Conservation (phyloP, 2,113 vertebrate species). For the Formicarius rufipectus region DNA sequence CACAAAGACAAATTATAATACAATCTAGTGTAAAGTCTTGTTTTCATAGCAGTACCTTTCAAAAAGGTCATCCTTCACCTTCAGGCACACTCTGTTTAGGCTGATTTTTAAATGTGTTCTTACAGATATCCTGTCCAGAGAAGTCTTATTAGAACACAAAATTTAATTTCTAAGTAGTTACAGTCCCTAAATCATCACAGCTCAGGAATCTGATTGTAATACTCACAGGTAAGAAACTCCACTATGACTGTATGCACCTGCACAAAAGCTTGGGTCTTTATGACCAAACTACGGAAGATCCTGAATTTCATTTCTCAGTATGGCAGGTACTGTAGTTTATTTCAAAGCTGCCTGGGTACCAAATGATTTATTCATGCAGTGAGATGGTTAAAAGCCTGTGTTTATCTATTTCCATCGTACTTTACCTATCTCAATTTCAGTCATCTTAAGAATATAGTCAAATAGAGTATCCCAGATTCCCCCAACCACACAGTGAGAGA, state of each 20-base stretch:
- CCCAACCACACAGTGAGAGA: not conserved
- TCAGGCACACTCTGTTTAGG: not conserved
- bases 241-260: accelerated
- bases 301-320: not conserved
- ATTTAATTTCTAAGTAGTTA: not conserved
- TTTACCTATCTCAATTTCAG: not conserved
- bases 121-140: not conserved
- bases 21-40: not conserved
- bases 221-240: not conserved
- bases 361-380: not conserved
- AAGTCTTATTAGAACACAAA: not conserved
- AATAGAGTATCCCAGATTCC: not conserved
- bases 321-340: not conserved
- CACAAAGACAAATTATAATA: not conserved
- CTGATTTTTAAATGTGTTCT: not conserved
- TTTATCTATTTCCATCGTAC: not conserved
- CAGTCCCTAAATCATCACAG: not conserved
- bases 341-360: not conserved
- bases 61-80: not conserved
- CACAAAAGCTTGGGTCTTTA: not conserved
- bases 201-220: not conserved
- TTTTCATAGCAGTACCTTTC: not conserved
- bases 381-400: not conserved
- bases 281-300: not conserved
- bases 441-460: not conserved